Percentiles rank a stretch among this genome's conserved stretches.
Conservation (phyloP, 1,140 invertebrate species). For the Dendroctonus ponderosae region DNA sequence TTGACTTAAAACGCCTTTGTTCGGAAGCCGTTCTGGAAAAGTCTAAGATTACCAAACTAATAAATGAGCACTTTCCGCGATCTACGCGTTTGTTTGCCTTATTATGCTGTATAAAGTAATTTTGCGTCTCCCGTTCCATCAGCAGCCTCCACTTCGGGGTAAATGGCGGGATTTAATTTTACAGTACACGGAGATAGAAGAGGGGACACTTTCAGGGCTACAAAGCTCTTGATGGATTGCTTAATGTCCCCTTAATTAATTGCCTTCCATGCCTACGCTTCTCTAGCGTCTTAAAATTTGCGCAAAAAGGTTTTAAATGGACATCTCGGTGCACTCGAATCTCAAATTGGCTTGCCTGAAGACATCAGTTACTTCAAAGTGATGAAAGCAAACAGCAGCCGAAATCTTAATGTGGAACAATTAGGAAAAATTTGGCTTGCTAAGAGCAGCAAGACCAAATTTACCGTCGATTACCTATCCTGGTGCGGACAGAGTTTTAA, state of each 20-base stretch:
- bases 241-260: conserved; percentile 42
- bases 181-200: conserved; percentile 20
- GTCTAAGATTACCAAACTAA: no score
- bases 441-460: no score
- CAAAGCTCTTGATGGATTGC: conserved; percentile 40
- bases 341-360: conserved; percentile 19
- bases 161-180: conserved; percentile 33
- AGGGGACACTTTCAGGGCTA: conserved; percentile 32
- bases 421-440: no score
- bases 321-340: conserved; percentile 16
- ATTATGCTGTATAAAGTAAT: conserved; percentile 1
- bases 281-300: conserved; percentile 24
- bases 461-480: no score
- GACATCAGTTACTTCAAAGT: conserved; percentile 18
- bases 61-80: no score
- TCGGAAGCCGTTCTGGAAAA: no score
- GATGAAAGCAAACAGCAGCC: conserved; percentile 5
- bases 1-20: no score
- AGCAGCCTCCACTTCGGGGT: conserved; percentile 16
- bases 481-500: no score
- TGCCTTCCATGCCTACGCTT: conserved; percentile 31
- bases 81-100: no score
- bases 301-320: conserved; percentile 33
- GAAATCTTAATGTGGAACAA: no score
- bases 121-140: conserved; percentile 7